A percentile compares a stretch with the other conserved stretches of the same genome.
phyloP scores from a whole-genome alignment of 2,888 invertebrate species.

The Petrophora chlorosata region DNA sequence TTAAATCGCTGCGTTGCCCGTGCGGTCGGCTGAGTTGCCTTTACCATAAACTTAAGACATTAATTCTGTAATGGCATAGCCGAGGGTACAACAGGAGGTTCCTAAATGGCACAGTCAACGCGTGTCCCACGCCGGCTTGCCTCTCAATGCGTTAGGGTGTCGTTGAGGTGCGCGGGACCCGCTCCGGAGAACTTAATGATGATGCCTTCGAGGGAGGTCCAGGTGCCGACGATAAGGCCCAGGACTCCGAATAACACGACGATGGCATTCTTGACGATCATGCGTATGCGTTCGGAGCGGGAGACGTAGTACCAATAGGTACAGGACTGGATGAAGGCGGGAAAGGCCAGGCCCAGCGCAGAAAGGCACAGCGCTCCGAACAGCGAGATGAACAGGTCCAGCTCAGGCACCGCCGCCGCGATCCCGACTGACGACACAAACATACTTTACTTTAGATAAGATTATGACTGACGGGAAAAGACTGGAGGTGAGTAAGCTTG shows the following conservation, averaged over 20 bases:
- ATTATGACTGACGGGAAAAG: too few species aligned
- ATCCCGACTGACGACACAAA: constrained; percentile 86
- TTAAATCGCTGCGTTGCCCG: constrained; percentile 40
- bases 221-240: constrained; percentile 88
- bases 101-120: constrained; percentile 50
- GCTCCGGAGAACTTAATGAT: constrained; percentile 78
- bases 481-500: too few species aligned
- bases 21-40: constrained; percentile 3
- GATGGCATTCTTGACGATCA: constrained; percentile 85
- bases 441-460: not conserved
- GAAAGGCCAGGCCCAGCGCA: constrained; percentile 94
- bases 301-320: constrained; percentile 89
- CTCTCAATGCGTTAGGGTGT: constrained; percentile 5
- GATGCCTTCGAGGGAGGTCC: constrained; percentile 86
- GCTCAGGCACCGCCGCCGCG: constrained; percentile 92
- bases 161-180: constrained; percentile 13
- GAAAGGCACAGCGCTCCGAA: constrained; percentile 96
- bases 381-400: constrained; percentile 91
- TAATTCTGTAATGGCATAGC: constrained; percentile 35
- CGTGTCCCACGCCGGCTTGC: not conserved
- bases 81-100: constrained; percentile 25
- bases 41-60: not conserved
- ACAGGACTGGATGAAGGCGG: constrained; percentile 93
- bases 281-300: constrained; percentile 80
- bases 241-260: constrained; percentile 86